phyloP scores from a whole-genome alignment of 2,888 invertebrate species.

The Boloria selene region DNA sequence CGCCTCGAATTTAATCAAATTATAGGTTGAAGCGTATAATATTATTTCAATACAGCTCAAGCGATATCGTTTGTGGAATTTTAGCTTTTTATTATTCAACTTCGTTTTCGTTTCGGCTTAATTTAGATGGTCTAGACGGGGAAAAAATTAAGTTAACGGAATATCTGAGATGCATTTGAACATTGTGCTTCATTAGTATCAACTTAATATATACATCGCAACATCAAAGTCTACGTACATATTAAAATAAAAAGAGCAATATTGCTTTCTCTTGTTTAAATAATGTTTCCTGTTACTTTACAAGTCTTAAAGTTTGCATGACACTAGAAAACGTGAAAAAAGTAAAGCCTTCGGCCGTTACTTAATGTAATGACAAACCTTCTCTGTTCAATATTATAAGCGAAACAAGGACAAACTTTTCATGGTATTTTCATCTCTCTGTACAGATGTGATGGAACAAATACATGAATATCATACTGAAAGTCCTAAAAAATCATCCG shows the following conservation, averaged over 20 bases:
- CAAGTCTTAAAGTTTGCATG: constrained; percentile 23
- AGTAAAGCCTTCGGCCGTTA: constrained; percentile 50
- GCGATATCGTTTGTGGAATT: constrained; percentile 78
- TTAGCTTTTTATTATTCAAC: constrained; percentile 74
- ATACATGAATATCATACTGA: constrained; percentile 79
- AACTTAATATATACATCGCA: background rate
- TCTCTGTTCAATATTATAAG: constrained; percentile 62
- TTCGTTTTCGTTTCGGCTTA: constrained; percentile 68
- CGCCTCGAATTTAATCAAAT: constrained; percentile 78
- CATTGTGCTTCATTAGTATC: background rate
- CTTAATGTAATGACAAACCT: constrained; percentile 65
- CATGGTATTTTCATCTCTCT: constrained; percentile 77
- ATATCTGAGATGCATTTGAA: constrained; percentile 21
- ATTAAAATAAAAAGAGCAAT: constrained; percentile 16
- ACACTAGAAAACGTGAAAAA: constrained; percentile 30
- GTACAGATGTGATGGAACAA: constrained; percentile 77
- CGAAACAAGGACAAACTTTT: constrained; percentile 68
- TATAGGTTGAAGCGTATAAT: constrained; percentile 79
- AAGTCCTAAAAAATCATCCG: constrained; percentile 62
- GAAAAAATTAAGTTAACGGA: constrained; percentile 56
- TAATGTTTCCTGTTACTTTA: constrained; percentile 16
- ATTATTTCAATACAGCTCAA: constrained; percentile 78
- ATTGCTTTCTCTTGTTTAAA: constrained; percentile 5
- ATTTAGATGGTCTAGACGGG: constrained; percentile 76
- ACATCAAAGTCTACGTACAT: background rate